phyloP scores from a whole-genome alignment of 2,888 invertebrate species.

The Temnothorax unifasciatus region DNA sequence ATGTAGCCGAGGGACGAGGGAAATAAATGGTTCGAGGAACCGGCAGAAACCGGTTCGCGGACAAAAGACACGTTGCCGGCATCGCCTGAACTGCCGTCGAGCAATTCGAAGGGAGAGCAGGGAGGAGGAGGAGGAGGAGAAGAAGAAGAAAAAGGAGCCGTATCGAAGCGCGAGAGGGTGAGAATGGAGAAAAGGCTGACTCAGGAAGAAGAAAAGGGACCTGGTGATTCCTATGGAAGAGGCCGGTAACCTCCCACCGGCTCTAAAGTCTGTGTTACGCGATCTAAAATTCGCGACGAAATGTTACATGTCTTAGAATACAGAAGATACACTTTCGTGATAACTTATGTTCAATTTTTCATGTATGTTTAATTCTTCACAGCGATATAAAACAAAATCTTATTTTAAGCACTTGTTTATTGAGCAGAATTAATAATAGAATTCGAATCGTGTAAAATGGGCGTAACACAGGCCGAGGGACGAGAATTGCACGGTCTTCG shows the following conservation, averaged over 20 bases:
- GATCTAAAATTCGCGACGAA: not conserved
- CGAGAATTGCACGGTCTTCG: constrained; percentile 70
- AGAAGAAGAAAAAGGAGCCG: constrained; percentile 43
- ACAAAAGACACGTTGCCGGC: constrained; percentile 80
- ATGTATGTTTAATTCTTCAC: not conserved
- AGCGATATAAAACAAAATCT: not conserved
- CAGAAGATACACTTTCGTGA: not conserved
- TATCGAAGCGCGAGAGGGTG: constrained; percentile 56
- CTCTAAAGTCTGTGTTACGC: constrained; percentile 29
- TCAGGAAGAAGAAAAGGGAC: constrained; percentile 54
- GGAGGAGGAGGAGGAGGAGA: constrained; percentile 48
- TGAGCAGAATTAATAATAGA: not conserved
- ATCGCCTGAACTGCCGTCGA: constrained; percentile 61
- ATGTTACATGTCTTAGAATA: not conserved
- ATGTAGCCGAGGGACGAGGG: constrained; percentile 54
- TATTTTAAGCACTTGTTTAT: not conserved
- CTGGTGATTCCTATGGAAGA: constrained; percentile 68
- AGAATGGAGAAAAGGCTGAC: constrained; percentile 68
- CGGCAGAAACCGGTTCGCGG: constrained; percentile 80
- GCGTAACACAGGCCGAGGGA: constrained; percentile 39
- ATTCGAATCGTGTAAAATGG: constrained; percentile 13
- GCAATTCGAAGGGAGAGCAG: constrained; percentile 60
- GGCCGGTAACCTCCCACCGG: constrained; percentile 48
- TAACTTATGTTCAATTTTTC: not conserved
- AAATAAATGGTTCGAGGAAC: constrained; percentile 84